Conservation (phyloP, 2,797 vertebrate genomes). For the Malacoctenus gilli region DNA sequence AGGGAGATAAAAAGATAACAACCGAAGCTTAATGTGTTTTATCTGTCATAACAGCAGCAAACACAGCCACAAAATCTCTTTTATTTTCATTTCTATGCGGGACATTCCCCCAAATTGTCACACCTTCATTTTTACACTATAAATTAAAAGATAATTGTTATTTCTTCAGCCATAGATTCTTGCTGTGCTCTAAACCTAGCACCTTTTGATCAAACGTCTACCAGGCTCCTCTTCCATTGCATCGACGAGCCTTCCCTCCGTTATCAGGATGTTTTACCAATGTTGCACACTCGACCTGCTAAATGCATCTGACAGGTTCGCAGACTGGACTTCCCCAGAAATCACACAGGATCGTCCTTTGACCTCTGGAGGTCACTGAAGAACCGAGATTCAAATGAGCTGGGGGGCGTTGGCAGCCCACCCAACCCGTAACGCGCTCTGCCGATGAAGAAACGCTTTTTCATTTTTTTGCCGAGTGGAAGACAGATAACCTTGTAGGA, state of each 20-base stretch:
- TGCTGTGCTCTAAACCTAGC: too few species aligned
- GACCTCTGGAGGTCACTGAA: slow-evolving; percentile 48
- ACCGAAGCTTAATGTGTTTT: not conserved
- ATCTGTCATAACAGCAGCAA: not conserved
- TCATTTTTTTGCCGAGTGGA: not conserved
- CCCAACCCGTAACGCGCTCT: not conserved
- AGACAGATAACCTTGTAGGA: not conserved
- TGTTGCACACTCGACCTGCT: not conserved
- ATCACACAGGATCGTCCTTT: slow-evolving; percentile 38
- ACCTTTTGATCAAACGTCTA: too few species aligned
- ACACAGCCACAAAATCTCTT: not conserved
- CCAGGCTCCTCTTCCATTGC: too few species aligned
- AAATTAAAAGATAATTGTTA: too few species aligned
- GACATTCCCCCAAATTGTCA: not conserved
- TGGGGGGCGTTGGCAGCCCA: slow-evolving; percentile 5
- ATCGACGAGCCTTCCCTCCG: too few species aligned
- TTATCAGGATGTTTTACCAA: too few species aligned
- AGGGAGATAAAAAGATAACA: slow-evolving; percentile 5
- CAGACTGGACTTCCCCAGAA: slow-evolving; percentile 20
- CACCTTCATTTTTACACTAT: not conserved
- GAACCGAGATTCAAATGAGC: slow-evolving; percentile 41
- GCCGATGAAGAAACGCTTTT: slow-evolving; percentile 8
- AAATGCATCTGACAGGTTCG: slow-evolving; percentile 5
- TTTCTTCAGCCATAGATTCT: too few species aligned
- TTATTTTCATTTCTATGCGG: not conserved